Evolutionary conservation across 1,140 invertebrate genomes (phyloP).

Genomic region (Conus betulinus): DNA sequence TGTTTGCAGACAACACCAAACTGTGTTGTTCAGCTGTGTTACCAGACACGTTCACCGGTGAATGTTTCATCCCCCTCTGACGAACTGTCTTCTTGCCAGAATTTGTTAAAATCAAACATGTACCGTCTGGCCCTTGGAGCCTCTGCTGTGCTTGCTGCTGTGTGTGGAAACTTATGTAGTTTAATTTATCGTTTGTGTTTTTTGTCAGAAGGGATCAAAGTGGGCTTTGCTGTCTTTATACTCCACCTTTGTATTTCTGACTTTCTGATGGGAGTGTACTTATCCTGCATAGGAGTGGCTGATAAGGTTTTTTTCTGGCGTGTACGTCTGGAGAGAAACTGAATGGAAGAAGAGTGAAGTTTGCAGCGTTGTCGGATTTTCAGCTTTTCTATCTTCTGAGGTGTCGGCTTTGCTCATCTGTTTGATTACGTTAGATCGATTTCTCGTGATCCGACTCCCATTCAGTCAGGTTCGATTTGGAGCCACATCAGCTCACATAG

Average conservation of each 20-base stretch:
- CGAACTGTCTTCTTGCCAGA: neutral
- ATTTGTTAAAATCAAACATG: constrained; percentile 40
- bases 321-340: constrained; percentile 52
- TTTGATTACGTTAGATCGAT: constrained; percentile 53
- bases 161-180: constrained; percentile 48
- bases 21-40: constrained; percentile 1
- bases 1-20: neutral
- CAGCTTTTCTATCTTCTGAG: constrained; percentile 59
- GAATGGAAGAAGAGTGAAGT: constrained; percentile 52
- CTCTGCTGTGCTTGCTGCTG: constrained; percentile 37
- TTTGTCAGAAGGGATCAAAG: constrained; percentile 31
- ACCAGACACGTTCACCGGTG: neutral
- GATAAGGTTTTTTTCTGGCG: constrained; percentile 62
- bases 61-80: neutral
- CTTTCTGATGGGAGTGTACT: constrained; percentile 64
- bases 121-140: constrained; percentile 44
- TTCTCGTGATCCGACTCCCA: constrained; percentile 58
- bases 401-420: constrained; percentile 57
- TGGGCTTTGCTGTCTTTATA: constrained; percentile 44
- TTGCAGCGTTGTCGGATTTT: constrained; percentile 57
- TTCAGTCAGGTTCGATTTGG: constrained; percentile 45
- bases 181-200: constrained; percentile 39
- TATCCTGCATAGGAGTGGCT: constrained; percentile 61
- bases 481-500: constrained; percentile 31
- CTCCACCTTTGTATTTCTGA: constrained; percentile 58